phyloP scores from a whole-genome alignment of 64 coral and sea anemone genomes.

The Orbicella faveolata region DNA sequence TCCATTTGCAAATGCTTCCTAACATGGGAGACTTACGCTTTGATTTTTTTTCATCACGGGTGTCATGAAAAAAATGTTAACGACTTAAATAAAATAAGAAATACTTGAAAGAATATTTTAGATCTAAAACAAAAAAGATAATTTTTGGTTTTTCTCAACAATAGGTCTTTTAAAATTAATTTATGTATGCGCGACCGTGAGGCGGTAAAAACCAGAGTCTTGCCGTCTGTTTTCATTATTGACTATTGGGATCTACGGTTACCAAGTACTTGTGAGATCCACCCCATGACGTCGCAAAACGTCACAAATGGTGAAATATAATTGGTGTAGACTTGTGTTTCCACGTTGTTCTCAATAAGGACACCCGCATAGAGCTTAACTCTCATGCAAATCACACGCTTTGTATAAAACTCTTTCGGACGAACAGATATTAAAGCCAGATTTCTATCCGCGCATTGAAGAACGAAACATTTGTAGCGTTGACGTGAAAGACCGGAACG shows the following conservation, averaged over 20 bases:
- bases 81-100: no score
- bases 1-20: not conserved
- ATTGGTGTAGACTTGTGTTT: not conserved
- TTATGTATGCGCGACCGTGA: no score
- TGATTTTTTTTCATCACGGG: not conserved
- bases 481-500: no score
- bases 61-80: no score
- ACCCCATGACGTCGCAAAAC: not conserved
- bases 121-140: no score
- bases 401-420: not conserved
- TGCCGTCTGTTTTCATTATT: not conserved
- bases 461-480: no score
- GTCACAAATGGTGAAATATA: not conserved
- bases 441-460: not conserved
- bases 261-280: not conserved
- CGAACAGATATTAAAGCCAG: not conserved
- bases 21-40: not conserved
- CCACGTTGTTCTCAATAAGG: not conserved
- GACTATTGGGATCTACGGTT: not conserved
- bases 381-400: not conserved
- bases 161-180: no score
- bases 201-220: no score
- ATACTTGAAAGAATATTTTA: no score
- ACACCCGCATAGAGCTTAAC: not conserved
- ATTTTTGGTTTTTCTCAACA: no score